Evolutionary conservation across 2,888 invertebrate genomes (phyloP).

Genomic region (Peribatodes rhomboidaria): DNA sequence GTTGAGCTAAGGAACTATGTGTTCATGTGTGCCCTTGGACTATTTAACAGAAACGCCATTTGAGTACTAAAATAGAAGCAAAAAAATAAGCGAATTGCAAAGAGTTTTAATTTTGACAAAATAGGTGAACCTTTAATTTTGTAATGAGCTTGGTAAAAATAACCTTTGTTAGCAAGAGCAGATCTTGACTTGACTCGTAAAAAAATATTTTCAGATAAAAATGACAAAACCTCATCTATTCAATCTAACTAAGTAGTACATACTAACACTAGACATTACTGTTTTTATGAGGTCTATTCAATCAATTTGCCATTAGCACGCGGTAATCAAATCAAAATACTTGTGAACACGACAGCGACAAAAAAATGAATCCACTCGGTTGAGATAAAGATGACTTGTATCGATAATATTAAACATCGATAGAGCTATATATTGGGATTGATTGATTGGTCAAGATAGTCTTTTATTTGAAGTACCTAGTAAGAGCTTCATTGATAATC

Average conservation of each 20-base stretch:
- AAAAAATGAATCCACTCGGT: conserved; percentile 21
- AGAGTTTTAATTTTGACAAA: no score
- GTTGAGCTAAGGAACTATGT: no score
- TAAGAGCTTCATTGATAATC: no score
- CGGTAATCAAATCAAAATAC: conserved; percentile 33
- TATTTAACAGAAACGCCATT: no score
- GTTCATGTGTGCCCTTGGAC: no score
- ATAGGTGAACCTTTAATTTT: no score
- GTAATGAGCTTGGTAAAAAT: no score
- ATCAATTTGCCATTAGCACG: conserved; percentile 40
- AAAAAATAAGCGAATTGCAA: no score
- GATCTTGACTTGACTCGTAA: not conserved
- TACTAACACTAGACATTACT: conserved; percentile 23
- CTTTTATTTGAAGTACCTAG: no score
- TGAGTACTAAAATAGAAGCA: no score
- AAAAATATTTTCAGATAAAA: not conserved
- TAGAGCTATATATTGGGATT: not conserved
- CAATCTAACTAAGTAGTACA: conserved; percentile 24
- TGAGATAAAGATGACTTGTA: not conserved
- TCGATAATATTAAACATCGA: conserved; percentile 2
- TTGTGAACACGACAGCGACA: conserved; percentile 33
- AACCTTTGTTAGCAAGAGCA: no score
- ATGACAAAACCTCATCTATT: conserved; percentile 19
- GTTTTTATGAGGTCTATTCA: conserved; percentile 37
- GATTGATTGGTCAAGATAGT: no score